phyloP scores from a whole-genome alignment of 1,140 invertebrate genomes.

The Trypoxylus dichotomus region DNA sequence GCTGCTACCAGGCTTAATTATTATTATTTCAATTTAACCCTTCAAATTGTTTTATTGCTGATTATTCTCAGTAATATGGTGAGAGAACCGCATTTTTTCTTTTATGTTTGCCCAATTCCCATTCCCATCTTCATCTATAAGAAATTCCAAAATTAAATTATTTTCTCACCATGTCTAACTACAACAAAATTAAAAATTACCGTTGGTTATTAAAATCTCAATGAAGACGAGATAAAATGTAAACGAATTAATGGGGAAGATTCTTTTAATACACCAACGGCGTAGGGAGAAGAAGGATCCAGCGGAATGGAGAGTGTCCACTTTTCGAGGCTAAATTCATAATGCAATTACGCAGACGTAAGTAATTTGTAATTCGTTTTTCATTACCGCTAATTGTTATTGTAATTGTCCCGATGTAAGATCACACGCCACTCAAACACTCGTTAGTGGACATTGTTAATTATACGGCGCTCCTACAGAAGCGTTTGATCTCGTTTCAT shows the following conservation, averaged over 20 bases:
- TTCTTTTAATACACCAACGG: background rate
- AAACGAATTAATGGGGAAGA: background rate
- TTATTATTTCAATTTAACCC: too few relatives aligned
- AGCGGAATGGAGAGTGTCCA: background rate
- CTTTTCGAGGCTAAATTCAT: slow-evolving; percentile 28
- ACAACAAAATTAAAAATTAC: background rate
- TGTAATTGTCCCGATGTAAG: slow-evolving; percentile 39
- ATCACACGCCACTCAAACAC: slow-evolving; percentile 42
- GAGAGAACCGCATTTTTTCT: too few relatives aligned
- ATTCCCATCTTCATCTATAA: too few relatives aligned
- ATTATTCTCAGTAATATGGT: too few relatives aligned
- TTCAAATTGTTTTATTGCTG: too few relatives aligned
- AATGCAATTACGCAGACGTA: slow-evolving; percentile 33
- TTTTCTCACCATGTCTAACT: background rate
- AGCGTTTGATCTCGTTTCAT: slow-evolving; percentile 41
- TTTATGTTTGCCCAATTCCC: too few relatives aligned
- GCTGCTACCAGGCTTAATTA: too few relatives aligned
- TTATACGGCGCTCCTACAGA: slow-evolving; percentile 40
- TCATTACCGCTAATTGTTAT: slow-evolving; percentile 43
- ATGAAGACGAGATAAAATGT: background rate
- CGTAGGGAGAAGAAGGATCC: background rate
- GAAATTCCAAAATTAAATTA: background rate
- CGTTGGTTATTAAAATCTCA: background rate
- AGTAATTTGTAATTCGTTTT: slow-evolving; percentile 44
- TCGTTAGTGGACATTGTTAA: slow-evolving; percentile 44